Evolutionary conservation across 2,113 vertebrate genomes (phyloP).

Genomic region (Heterocephalus glaber): DNA sequence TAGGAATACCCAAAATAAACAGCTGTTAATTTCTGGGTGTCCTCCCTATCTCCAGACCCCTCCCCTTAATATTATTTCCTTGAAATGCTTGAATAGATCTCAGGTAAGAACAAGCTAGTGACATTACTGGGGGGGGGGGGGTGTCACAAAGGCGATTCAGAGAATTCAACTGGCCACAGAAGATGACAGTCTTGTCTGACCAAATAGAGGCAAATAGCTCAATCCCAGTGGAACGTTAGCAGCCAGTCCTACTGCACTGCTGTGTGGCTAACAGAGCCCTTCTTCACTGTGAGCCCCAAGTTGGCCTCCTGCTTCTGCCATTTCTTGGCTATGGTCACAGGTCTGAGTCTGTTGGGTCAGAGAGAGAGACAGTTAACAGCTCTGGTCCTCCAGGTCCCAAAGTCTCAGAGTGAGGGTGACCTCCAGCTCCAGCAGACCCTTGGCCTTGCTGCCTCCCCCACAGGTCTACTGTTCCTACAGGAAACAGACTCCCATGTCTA

Average conservation of each 20-base stretch:
- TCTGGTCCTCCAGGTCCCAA: background rate
- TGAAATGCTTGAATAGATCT: conserved; percentile 40
- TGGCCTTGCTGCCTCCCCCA: background rate
- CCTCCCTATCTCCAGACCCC: background rate
- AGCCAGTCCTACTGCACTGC: background rate
- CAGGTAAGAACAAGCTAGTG: background rate
- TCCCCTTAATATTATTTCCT: conserved; percentile 20
- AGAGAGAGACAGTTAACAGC: background rate
- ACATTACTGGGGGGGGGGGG: background rate
- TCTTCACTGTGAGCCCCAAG: background rate
- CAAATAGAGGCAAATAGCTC: background rate
- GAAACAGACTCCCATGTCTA: background rate
- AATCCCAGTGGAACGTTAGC: background rate
- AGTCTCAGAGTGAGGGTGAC: background rate
- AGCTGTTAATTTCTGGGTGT: conserved; percentile 46
- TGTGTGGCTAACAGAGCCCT: background rate
- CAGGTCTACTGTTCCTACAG: background rate
- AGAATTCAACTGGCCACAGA: background rate
- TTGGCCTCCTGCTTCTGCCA: background rate
- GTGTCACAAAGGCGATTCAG: background rate
- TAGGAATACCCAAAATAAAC: conserved; percentile 66
- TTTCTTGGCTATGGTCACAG: background rate
- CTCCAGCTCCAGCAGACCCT: background rate
- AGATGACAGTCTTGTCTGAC: background rate
- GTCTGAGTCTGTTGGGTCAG: background rate